Percentiles rank a stretch among this genome's conserved stretches.
phyloP scores from a whole-genome alignment of 2,888 invertebrate species.

The Bellardia pandia region DNA sequence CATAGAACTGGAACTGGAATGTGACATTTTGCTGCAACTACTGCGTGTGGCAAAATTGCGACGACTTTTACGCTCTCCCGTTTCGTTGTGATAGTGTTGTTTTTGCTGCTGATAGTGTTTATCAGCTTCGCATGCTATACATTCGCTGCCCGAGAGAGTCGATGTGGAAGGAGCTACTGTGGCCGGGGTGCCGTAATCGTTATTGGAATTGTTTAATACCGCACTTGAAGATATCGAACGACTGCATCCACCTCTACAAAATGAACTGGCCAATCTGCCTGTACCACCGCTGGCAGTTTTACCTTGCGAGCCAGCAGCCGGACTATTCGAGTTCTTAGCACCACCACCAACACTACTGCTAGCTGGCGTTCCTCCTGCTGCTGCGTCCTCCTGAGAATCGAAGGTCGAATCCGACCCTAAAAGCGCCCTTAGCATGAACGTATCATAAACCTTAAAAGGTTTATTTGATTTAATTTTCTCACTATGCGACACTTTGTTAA shows the following conservation, averaged over 20 bases:
- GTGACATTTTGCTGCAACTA: slow-evolving; percentile 78
- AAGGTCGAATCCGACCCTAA: slow-evolving; percentile 80
- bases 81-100: slow-evolving; percentile 48
- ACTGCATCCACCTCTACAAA: slow-evolving; percentile 65
- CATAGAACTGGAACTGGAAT: slow-evolving; percentile 77
- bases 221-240: slow-evolving; percentile 68
- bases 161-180: slow-evolving; percentile 64
- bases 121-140: slow-evolving; percentile 68
- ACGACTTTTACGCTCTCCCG: slow-evolving; percentile 75
- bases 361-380: slow-evolving; percentile 66
- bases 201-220: slow-evolving; percentile 56
- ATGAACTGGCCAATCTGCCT: slow-evolving; percentile 56
- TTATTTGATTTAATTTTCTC: slow-evolving; percentile 78
- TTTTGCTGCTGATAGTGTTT: slow-evolving; percentile 57
- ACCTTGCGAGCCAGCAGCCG: slow-evolving; percentile 73
- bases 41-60: slow-evolving; percentile 75
- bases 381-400: slow-evolving; percentile 80
- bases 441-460: slow-evolving; percentile 81
- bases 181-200: slow-evolving; percentile 69
- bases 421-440: slow-evolving; percentile 83
- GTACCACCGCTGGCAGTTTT: slow-evolving; percentile 65
- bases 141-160: slow-evolving; percentile 42
- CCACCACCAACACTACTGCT: slow-evolving; percentile 71
- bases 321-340: slow-evolving; percentile 70
- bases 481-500: slow-evolving; percentile 74